Evolutionary conservation across 2,113 vertebrate species (phyloP).

Genomic region (Plectropomus leopardus): DNA sequence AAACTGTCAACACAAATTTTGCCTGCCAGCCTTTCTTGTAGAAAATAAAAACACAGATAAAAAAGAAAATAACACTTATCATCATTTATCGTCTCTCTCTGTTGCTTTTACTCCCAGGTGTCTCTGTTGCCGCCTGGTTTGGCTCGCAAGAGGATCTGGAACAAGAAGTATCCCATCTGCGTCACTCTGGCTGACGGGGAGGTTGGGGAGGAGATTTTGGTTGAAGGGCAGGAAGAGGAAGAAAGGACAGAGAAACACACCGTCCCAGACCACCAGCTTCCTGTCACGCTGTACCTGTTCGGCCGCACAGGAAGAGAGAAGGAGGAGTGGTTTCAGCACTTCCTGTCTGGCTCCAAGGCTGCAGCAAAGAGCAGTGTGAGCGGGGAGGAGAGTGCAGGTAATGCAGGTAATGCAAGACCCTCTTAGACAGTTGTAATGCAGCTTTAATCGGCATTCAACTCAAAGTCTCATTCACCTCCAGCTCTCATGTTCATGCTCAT

Average conservation of each 20-base stretch:
- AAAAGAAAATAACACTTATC: neutral
- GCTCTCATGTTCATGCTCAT: too few species aligned
- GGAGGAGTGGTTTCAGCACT: constrained; percentile 91
- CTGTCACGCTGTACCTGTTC: constrained; percentile 86
- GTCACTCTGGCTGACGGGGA: constrained; percentile 80
- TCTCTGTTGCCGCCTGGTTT: constrained; percentile 86
- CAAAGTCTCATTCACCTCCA: too few species aligned
- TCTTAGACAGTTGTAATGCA: too few species aligned
- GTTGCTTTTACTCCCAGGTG: constrained; percentile 75
- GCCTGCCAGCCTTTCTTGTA: neutral
- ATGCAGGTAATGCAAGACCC: too few species aligned
- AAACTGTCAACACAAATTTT: neutral
- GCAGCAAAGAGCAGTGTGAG: constrained; percentile 40
- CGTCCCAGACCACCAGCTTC: constrained; percentile 29
- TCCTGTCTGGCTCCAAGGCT: constrained; percentile 77
- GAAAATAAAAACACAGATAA: neutral
- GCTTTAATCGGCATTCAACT: too few species aligned
- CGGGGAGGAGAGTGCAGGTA: constrained; percentile 78
- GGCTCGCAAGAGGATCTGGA: constrained; percentile 90
- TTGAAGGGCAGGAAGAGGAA: constrained; percentile 55
- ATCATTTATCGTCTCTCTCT: neutral
- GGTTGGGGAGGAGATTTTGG: constrained; percentile 67
- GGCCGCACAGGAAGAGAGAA: constrained; percentile 89
- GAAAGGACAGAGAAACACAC: constrained; percentile 37
- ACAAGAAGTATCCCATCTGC: constrained; percentile 92